phyloP scores from a whole-genome alignment of 2,113 vertebrate species.

The Callorhinus ursinus region DNA sequence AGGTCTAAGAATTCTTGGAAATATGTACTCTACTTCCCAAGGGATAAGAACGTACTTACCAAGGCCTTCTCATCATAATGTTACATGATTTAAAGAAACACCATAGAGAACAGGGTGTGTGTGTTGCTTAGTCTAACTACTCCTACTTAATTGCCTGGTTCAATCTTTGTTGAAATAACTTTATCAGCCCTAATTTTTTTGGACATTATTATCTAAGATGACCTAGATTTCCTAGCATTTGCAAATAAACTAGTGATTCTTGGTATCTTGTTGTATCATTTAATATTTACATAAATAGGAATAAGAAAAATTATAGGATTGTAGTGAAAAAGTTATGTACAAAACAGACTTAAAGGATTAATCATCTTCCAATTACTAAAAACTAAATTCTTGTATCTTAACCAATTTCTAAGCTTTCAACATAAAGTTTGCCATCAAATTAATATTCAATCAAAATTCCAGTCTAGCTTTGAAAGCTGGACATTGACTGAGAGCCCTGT shows the following conservation, averaged over 20 bases:
- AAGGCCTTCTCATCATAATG: not conserved
- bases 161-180: not conserved
- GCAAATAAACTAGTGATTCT: not conserved
- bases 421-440: not conserved
- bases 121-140: not conserved
- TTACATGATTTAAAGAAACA: not conserved
- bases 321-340: not conserved
- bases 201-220: not conserved
- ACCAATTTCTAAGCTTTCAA: not conserved
- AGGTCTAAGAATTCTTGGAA: not conserved
- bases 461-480: not conserved
- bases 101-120: not conserved
- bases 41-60: not conserved
- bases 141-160: not conserved
- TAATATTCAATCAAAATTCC: not conserved
- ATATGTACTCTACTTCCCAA: not conserved
- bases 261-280: not conserved
- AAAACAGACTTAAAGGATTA: not conserved
- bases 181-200: not conserved
- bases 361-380: not conserved
- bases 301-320: not conserved
- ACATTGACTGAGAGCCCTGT: not conserved
- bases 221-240: not conserved
- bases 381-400: not conserved
- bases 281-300: not conserved